Evolutionary conservation across 2,888 invertebrate species (phyloP).

Genomic region (Pinctada fucata): DNA sequence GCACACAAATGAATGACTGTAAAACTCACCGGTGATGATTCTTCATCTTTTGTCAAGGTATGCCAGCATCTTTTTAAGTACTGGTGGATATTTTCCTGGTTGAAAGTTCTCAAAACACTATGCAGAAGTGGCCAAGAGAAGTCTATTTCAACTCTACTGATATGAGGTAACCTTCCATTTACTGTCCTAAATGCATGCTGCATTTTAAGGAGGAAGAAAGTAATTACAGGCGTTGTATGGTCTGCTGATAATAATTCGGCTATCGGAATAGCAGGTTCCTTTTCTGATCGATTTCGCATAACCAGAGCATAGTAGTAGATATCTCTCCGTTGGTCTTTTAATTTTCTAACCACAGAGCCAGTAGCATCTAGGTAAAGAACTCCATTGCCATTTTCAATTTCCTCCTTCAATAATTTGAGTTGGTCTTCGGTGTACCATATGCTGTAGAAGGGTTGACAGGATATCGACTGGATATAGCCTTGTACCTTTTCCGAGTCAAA

Average conservation of each 20-base stretch:
- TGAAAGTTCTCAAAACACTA: slow-evolving; percentile 6
- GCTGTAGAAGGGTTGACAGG: background rate
- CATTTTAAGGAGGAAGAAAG: background rate
- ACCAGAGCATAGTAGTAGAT: slow-evolving; percentile 6
- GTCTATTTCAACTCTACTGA: slow-evolving; percentile 2
- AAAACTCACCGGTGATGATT: background rate
- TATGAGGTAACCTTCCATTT: background rate
- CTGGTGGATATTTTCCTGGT: background rate
- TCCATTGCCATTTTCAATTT: background rate
- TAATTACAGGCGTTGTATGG: background rate
- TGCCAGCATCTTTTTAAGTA: background rate
- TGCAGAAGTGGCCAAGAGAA: slow-evolving; percentile 9
- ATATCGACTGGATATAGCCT: slow-evolving; percentile 9
- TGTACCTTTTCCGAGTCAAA: background rate
- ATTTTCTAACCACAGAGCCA: slow-evolving; percentile 2
- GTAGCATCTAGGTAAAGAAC: slow-evolving; percentile 1
- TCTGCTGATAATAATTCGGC: background rate
- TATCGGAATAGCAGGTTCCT: background rate
- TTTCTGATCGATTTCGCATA: background rate
- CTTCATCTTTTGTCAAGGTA: background rate
- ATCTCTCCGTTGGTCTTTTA: background rate
- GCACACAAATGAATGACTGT: slow-evolving; percentile 1
- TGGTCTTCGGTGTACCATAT: background rate
- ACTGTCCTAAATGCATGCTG: background rate
- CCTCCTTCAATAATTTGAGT: background rate